Percentiles rank a stretch among this genome's conserved stretches.
phyloP scores from a whole-genome alignment of 2,888 invertebrate species.

The Cosmorhoe ocellata region DNA sequence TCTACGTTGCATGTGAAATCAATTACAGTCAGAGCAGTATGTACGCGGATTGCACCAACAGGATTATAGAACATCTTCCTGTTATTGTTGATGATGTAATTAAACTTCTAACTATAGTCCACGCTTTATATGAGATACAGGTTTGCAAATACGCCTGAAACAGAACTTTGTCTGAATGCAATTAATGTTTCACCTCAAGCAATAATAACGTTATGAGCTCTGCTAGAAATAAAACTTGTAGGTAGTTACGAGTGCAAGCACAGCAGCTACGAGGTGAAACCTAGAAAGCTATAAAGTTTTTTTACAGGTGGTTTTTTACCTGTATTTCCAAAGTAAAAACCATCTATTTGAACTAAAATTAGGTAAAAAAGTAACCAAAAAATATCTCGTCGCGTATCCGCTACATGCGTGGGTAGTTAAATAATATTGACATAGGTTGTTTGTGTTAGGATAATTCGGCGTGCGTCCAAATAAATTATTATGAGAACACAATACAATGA shows the following conservation, averaged over 20 bases:
- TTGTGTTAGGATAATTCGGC: conserved; percentile 21
- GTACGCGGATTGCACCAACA: conserved; percentile 30
- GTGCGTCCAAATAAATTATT: conserved; percentile 25
- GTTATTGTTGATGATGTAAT: conserved; percentile 19
- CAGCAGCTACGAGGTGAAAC: too few species aligned
- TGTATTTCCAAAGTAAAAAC: too few species aligned
- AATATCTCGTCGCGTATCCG: conserved; percentile 14
- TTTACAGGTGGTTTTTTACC: too few species aligned
- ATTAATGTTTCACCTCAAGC: too few species aligned
- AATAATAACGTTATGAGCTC: too few species aligned
- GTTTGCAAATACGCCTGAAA: not conserved
- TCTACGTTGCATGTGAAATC: conserved; percentile 25
- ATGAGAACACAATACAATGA: conserved; percentile 20
- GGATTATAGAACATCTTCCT: conserved; percentile 27
- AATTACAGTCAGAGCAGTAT: conserved; percentile 27
- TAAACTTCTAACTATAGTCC: conserved; percentile 21
- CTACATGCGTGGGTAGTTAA: conserved; percentile 10
- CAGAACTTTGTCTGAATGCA: too few species aligned
- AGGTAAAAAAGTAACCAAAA: not conserved
- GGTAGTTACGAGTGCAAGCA: too few species aligned
- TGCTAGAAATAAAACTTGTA: too few species aligned
- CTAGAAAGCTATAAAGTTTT: too few species aligned
- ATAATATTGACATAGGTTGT: conserved; percentile 22
- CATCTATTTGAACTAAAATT: too few species aligned
- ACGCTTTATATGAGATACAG: conserved; percentile 1